These are phyloP conservation scores for Australoheros scitulus DNA, from an alignment of 2,113 vertebrate species.

Conservation along the genomic window DNA sequence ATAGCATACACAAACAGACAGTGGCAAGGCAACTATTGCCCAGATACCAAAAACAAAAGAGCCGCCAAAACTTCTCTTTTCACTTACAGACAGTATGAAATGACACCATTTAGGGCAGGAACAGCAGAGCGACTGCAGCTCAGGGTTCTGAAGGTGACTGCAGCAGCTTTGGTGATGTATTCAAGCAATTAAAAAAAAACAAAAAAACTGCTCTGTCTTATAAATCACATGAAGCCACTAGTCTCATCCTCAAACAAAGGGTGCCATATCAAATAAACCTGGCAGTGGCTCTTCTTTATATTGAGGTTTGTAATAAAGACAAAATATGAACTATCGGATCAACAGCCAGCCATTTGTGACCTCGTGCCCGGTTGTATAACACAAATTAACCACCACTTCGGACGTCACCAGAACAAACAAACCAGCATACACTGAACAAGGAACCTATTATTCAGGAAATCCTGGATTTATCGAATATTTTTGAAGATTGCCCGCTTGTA, in stretches of 20 bases:
- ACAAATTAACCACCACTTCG: neutral
- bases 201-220: neutral
- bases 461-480: slow-evolving; percentile 67
- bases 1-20: slow-evolving; percentile 16
- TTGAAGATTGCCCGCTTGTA: slow-evolving; percentile 36
- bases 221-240: slow-evolving; percentile 20
- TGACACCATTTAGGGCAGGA: neutral
- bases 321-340: slow-evolving; percentile 8
- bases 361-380: slow-evolving; percentile 30
- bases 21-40: slow-evolving; percentile 14
- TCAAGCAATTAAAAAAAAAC: neutral
- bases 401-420: neutral
- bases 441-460: slow-evolving; percentile 57
- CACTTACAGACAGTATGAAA: slow-evolving; percentile 23
- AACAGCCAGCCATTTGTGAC: neutral
- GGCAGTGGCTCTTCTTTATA: neutral
- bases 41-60: slow-evolving; percentile 50
- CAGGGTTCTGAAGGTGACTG: slow-evolving; percentile 29
- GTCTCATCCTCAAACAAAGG: neutral
- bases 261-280: neutral
- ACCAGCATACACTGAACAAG: slow-evolving; percentile 27
- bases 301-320: neutral
- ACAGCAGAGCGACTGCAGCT: neutral
- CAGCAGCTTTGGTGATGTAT: slow-evolving; percentile 22
- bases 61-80: slow-evolving; percentile 4